phyloP scores from a whole-genome alignment of 2,888 invertebrate genomes.

The Cantharis nigra region DNA sequence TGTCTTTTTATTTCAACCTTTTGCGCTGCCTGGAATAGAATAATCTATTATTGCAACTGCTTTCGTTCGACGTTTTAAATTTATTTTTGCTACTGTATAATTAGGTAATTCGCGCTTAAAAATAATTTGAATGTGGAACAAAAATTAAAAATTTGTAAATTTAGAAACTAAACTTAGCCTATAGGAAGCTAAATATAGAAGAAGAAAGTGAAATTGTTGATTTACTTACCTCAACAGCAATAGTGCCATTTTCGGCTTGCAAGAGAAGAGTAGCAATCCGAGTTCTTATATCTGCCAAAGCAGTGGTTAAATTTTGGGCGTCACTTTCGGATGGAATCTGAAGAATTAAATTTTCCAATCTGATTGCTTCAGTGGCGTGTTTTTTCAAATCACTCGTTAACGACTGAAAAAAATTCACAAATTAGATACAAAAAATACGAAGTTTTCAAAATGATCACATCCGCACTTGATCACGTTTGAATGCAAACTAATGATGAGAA shows the following conservation, averaged over 20 bases:
- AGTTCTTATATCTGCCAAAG: constrained; percentile 64
- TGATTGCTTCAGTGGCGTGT: constrained; percentile 68
- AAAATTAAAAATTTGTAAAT: not conserved
- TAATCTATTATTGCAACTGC: constrained; percentile 12
- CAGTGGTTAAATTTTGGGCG: constrained; percentile 61
- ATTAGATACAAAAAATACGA: not conserved
- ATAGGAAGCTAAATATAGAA: not conserved
- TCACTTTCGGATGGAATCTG: constrained; percentile 69
- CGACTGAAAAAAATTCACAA: constrained; percentile 60
- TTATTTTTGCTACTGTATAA: not conserved
- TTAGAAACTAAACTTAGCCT: not conserved
- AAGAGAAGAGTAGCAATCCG: constrained; percentile 68
- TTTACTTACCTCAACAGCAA: constrained; percentile 45
- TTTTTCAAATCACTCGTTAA: constrained; percentile 71
- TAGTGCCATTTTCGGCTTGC: constrained; percentile 70
- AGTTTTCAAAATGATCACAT: not conserved
- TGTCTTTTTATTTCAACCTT: constrained; percentile 59
- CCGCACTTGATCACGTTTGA: not conserved
- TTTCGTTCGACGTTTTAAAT: not conserved
- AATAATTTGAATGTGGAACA: not conserved
- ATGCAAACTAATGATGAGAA: not conserved
- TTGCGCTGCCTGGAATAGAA: constrained; percentile 58
- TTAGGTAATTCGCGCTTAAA: not conserved
- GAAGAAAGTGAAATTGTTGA: not conserved
- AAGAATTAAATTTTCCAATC: constrained; percentile 66